Conservation (phyloP, 2,888 invertebrate species). For the Drosophila helvetica region DNA sequence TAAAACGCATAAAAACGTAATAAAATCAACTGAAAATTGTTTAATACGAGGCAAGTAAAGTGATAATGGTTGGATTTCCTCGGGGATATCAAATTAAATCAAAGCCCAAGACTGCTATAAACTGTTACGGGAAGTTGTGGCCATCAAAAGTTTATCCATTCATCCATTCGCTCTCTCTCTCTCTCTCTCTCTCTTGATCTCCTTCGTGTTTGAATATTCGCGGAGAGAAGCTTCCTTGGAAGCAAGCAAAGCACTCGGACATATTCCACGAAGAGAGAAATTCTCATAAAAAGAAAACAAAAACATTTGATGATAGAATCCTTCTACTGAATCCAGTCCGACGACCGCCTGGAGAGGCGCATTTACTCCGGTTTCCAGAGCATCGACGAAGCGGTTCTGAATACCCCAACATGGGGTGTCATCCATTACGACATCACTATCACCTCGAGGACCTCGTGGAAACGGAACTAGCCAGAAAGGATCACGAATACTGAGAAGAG, state of each 20-base stretch:
- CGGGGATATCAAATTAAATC: slow-evolving; percentile 48
- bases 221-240: no score
- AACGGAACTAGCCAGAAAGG: no score
- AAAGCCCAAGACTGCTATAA: slow-evolving; percentile 22
- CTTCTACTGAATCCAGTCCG: slow-evolving; percentile 97
- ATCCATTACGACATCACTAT: slow-evolving; percentile 98
- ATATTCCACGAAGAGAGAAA: no score
- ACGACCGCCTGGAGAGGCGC: slow-evolving; percentile 95
- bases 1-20: slow-evolving; percentile 38
- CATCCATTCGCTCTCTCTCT: not conserved
- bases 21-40: slow-evolving; percentile 44
- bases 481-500: not conserved
- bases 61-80: slow-evolving; percentile 41
- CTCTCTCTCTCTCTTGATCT: not conserved
- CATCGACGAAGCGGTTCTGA: no score
- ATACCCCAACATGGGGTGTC: no score
- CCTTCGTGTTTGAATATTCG: not conserved
- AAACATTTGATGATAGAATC: slow-evolving; percentile 85
- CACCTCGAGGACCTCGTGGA: no score
- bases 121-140: slow-evolving; percentile 71
- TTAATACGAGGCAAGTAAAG: slow-evolving; percentile 37
- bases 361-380: slow-evolving; percentile 99
- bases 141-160: slow-evolving; percentile 56
- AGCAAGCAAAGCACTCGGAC: no score
- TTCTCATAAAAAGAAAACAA: no score